Evolutionary conservation across 1,140 invertebrate species (phyloP).

Genomic region (Hypothenemus hampei): DNA sequence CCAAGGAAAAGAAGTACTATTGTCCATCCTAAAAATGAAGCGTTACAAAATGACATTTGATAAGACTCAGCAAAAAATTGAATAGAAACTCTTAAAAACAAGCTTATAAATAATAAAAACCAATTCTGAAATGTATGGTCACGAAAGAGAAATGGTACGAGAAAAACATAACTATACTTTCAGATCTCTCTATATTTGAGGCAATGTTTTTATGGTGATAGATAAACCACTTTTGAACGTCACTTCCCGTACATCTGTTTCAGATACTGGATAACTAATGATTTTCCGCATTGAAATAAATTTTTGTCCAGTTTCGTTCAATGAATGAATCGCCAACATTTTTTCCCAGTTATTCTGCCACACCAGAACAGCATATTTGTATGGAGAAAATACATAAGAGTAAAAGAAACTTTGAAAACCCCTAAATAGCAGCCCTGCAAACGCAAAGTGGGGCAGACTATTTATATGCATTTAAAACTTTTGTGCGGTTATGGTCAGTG

Average conservation of each 20-base stretch:
- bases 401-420: slow-evolving; percentile 15
- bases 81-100: neutral
- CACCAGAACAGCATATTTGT: no score
- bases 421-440: slow-evolving; percentile 19
- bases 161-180: slow-evolving; percentile 18
- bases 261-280: slow-evolving; percentile 14
- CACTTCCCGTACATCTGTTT: slow-evolving; percentile 14
- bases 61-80: neutral
- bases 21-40: no score
- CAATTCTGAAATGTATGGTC: neutral
- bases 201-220: slow-evolving; percentile 5
- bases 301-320: no score
- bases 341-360: no score
- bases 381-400: slow-evolving; percentile 22
- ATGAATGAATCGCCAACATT: no score
- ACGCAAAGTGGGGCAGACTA: slow-evolving; percentile 18
- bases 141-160: slow-evolving; percentile 1
- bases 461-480: slow-evolving; percentile 29
- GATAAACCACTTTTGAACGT: slow-evolving; percentile 21
- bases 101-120: neutral
- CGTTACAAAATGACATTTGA: no score
- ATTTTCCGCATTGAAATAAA: slow-evolving; percentile 10
- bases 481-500: slow-evolving; percentile 25
- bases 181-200: slow-evolving; percentile 19
- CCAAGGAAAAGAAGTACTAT: no score